A percentile compares a stretch with the other conserved stretches of the same genome.
Conservation (phyloP, 2,888 invertebrate genomes). For the Agriopis marginaria region DNA sequence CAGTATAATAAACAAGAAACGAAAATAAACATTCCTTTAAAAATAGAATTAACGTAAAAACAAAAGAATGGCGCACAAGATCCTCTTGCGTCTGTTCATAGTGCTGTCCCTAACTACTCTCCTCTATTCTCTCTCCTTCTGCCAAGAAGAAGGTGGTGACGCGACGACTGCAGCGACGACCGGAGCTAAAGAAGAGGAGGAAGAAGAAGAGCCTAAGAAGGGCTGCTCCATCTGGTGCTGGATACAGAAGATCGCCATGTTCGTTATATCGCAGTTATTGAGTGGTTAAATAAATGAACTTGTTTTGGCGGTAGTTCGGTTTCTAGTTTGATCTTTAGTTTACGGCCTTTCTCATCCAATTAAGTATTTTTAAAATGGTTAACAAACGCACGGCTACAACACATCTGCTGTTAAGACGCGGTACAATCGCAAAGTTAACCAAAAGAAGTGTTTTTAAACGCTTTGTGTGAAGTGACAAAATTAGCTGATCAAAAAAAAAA, state of each 20-base stretch:
- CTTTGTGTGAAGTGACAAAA: too few relatives aligned
- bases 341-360: too few relatives aligned
- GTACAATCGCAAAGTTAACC: too few relatives aligned
- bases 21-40: neutral
- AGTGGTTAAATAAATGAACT: conserved; percentile 59
- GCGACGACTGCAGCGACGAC: conserved; percentile 66
- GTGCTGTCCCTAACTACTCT: conserved; percentile 55
- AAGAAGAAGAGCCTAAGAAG: conserved; percentile 73
- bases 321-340: neutral
- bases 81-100: conserved; percentile 54
- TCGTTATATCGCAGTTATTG: conserved; percentile 78
- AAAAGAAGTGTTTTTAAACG: too few relatives aligned
- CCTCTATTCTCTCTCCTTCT: conserved; percentile 57
- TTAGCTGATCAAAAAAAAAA: too few relatives aligned
- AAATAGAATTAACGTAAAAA: conserved; percentile 12
- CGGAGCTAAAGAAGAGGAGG: conserved; percentile 65
- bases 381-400: too few relatives aligned
- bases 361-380: too few relatives aligned
- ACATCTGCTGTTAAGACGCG: too few relatives aligned
- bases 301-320: neutral
- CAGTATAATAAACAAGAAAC: conserved; percentile 24
- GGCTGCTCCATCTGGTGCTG: conserved; percentile 84
- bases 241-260: conserved; percentile 84
- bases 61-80: conserved; percentile 52
- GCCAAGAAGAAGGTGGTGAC: conserved; percentile 65